Base-by-base conservation (phyloP, 2,888 invertebrate species). In the Spialia ferax region DNA sequence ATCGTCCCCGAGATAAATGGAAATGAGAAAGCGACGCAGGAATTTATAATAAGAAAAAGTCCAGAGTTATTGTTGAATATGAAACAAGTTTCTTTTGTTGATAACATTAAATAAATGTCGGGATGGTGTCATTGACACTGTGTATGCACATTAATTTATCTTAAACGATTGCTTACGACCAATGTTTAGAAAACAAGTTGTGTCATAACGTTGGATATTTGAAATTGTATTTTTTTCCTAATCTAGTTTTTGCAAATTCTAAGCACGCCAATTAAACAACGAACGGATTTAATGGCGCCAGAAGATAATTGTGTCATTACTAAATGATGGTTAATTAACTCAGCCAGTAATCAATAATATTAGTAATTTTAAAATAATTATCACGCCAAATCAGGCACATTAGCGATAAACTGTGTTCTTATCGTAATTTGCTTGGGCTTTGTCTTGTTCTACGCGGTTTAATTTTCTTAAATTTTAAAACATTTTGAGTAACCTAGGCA, bases 51-150 rank as follows among this genome's bases (percentile, higher is more conserved):
- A 82, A 83, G 81, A 79, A 82, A 81, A 77, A 77, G 73, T 74
- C 81, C 80, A 74, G 74, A 79, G 79, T 79, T 83, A 83, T 85
- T 84, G 83, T 81, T 81, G 56, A 56, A 75, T 81, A 84, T 83
- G 62, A 87, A 89, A 89, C 88, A 82, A 85, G 89, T 88, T 89
- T 87, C 86, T 88, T 86, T 88, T 85, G 86, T 86, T 87, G 89
- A 90, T 89, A 89, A 89, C 83, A 79, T 79, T 78, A 79, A 82
- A 81, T 79, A 82, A 80, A 83, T 80, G 80, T 80, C 82, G 79
- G 18, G 77, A 81, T 75, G 76, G 82, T 83, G 86, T 83, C 86
- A 79, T 86, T 87, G 87, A 87, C 87, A 85, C 77, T 77, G 75
- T 73, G 22, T 48, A 20, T n/a, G n/a, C 48, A 20, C 11, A 48